phyloP scores from a whole-genome alignment of 35 echinoderm and acorn worm species.

The Lytechinus variegatus region DNA sequence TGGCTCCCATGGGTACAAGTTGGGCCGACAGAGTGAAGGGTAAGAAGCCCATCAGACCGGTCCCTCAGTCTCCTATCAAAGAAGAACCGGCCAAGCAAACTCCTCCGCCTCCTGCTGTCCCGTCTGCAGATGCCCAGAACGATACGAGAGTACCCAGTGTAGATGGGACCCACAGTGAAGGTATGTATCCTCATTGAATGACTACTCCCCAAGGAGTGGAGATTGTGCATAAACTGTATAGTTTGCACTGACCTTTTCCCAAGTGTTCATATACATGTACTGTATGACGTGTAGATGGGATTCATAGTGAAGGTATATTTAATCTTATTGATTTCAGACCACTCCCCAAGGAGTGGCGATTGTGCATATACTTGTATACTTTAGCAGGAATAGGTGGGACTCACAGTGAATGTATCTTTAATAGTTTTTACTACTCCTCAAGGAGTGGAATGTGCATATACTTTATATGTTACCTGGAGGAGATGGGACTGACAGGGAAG shows the following conservation, averaged over 20 bases:
- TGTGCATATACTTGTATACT: too few species aligned
- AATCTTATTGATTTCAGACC: too few species aligned
- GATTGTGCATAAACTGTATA: too few species aligned
- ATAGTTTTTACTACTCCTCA: too few species aligned
- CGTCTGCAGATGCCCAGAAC: background rate
- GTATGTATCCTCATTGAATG: background rate
- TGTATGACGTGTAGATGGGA: background rate
- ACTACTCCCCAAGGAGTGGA: too few species aligned
- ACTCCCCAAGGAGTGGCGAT: too few species aligned
- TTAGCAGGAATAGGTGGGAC: too few species aligned
- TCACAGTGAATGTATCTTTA: too few species aligned
- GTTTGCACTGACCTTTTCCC: too few species aligned
- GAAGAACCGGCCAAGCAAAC: constrained; percentile 21
- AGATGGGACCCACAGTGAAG: constrained; percentile 57
- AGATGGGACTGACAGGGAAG: background rate
- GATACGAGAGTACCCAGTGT: background rate
- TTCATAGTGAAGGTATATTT: constrained; percentile 21
- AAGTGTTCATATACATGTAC: too few species aligned
- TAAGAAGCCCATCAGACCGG: constrained; percentile 47
- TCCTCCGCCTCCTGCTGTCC: background rate
- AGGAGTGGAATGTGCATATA: too few species aligned
- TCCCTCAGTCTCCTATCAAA: background rate
- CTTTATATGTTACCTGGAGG: background rate
- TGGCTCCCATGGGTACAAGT: constrained; percentile 64
- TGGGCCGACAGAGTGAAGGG: constrained; percentile 97